phyloP scores from a whole-genome alignment of 2,888 invertebrate species.

The Ichneumon xanthorius region DNA sequence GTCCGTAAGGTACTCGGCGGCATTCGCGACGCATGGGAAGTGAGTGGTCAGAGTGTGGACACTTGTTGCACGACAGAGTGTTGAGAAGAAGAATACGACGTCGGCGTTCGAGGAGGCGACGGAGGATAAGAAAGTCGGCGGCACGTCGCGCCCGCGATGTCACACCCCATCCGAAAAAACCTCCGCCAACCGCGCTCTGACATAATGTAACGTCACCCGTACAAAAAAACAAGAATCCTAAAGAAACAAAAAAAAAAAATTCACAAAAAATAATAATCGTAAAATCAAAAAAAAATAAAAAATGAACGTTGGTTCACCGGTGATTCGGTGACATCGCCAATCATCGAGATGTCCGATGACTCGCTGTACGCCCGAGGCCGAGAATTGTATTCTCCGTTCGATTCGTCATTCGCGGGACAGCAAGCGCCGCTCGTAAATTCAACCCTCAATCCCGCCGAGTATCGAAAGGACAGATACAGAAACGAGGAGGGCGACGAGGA shows the following conservation, averaged over 20 bases:
- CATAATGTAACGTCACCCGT: constrained; percentile 1
- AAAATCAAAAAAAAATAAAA: constrained; percentile 36
- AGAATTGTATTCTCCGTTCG: constrained; percentile 28
- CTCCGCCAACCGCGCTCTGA: neutral
- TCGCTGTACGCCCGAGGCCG: constrained; percentile 37
- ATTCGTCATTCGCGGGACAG: neutral
- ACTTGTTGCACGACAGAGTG: constrained; percentile 71
- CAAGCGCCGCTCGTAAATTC: constrained; percentile 13
- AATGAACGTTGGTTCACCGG: constrained; percentile 52
- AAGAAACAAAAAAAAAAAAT: neutral
- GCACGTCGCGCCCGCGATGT: constrained; percentile 30
- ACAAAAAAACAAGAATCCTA: constrained; percentile 1
- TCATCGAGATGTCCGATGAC: constrained; percentile 63
- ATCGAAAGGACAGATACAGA: constrained; percentile 52
- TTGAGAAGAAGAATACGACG: constrained; percentile 64
- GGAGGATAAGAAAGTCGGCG: constrained; percentile 54
- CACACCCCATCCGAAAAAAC: constrained; percentile 15
- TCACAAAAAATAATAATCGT: neutral
- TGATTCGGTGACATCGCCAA: constrained; percentile 62
- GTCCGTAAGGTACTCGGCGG: constrained; percentile 29
- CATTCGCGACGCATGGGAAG: constrained; percentile 68
- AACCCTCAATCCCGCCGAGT: constrained; percentile 10
- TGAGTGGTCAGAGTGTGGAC: constrained; percentile 70
- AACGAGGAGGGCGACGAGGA: constrained; percentile 59
- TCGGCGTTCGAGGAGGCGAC: constrained; percentile 62